Evolutionary conservation across 2,113 vertebrate species (phyloP).

Genomic region (Madoqua kirkii): DNA sequence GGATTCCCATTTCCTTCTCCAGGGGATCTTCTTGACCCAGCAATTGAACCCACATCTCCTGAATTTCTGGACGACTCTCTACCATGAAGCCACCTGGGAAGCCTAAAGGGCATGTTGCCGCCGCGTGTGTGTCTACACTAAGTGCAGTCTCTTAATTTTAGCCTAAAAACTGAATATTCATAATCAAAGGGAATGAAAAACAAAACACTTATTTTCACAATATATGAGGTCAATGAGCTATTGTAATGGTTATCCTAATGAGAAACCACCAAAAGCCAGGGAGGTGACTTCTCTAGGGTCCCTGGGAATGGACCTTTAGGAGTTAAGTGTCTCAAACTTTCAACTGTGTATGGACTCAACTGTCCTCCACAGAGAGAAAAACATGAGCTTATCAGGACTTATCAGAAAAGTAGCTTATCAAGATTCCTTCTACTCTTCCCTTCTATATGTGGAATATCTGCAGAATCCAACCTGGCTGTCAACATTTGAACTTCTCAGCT

Average conservation of each 20-base stretch:
- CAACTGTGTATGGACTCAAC: neutral
- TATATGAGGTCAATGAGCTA: neutral
- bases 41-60: too few species aligned
- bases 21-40: too few species aligned
- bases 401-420: too few species aligned
- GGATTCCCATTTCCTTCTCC: too few species aligned
- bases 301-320: neutral
- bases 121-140: fast-evolving
- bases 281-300: neutral
- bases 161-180: too few species aligned
- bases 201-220: neutral
- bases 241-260: neutral
- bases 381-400: neutral
- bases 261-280: neutral
- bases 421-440: neutral
- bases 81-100: too few species aligned
- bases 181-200: too few species aligned
- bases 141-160: neutral
- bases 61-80: fast-evolving
- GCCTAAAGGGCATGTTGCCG: too few species aligned
- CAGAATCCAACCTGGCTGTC: slow-evolving; percentile 3
- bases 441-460: neutral
- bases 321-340: neutral
- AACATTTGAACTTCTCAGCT: slow-evolving; percentile 39
- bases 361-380: neutral